phyloP scores from a whole-genome alignment of 2,113 vertebrate species.

The Bubo blakistoni region DNA sequence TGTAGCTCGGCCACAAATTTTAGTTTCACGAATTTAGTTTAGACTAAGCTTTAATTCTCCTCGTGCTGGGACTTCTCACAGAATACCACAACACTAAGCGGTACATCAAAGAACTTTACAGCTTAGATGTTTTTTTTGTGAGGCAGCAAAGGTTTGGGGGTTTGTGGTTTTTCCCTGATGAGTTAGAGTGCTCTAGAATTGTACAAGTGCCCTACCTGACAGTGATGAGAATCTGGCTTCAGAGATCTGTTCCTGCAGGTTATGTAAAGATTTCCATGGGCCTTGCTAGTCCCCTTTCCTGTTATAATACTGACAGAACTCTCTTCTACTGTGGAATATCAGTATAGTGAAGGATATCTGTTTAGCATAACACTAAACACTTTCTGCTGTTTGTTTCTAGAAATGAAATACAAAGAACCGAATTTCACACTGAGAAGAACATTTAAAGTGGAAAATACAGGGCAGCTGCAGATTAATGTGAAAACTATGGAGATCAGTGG shows the following conservation, averaged over 20 bases:
- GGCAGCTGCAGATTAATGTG: conserved; percentile 88
- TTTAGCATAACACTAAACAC: not conserved
- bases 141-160: not conserved
- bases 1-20: not conserved
- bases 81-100: not conserved
- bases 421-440: conserved; percentile 92
- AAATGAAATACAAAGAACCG: conserved; percentile 88
- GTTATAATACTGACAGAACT: not conserved
- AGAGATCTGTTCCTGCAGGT: not conserved
- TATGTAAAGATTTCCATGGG: not conserved
- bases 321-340: not conserved
- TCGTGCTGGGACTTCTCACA: not conserved
- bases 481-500: conserved; percentile 90
- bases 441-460: conserved; percentile 94
- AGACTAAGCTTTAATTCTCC: not conserved
- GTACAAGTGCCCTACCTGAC: not conserved
- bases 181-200: not conserved
- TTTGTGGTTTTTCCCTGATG: not conserved
- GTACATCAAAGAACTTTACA: not conserved
- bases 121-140: not conserved
- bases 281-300: not conserved
- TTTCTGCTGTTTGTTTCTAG: conserved; percentile 64
- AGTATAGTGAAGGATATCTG: not conserved
- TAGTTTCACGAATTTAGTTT: not conserved
- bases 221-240: not conserved